These are phyloP conservation scores for Andrena marginata DNA, from an alignment of 2,888 invertebrate species.

Conservation along the genomic window DNA sequence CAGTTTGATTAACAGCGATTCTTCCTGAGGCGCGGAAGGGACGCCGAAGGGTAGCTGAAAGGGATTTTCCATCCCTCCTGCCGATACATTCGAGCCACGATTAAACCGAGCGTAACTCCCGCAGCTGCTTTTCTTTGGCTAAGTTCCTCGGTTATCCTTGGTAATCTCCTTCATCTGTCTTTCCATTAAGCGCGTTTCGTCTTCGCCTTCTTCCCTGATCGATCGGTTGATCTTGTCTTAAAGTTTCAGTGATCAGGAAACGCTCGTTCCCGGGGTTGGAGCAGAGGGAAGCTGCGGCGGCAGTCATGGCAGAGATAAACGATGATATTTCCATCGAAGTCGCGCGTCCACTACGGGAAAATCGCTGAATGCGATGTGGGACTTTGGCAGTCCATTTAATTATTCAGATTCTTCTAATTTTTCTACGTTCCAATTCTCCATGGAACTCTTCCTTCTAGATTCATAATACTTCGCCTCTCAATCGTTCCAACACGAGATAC, in stretches of 20 bases:
- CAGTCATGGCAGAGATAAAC: neutral
- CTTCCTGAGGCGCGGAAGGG: neutral
- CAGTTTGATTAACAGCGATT: constrained; percentile 23
- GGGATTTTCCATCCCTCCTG: constrained; percentile 20
- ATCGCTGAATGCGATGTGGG: too few species aligned
- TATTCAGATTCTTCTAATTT: too few species aligned
- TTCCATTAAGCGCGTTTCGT: constrained; percentile 6
- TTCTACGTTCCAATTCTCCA: too few species aligned
- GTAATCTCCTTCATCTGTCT: constrained; percentile 9
- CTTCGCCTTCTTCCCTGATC: neutral
- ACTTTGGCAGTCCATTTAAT: too few species aligned
- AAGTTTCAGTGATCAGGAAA: constrained; percentile 1
- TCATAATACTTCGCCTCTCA: too few species aligned
- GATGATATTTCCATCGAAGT: neutral
- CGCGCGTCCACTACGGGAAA: neutral
- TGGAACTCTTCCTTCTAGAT: too few species aligned
- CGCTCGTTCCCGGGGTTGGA: neutral
- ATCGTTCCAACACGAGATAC: too few species aligned
- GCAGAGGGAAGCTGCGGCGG: neutral
- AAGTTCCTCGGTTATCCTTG: constrained; percentile 23
- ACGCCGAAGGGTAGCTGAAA: neutral
- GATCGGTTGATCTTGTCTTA: neutral
- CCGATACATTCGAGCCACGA: constrained; percentile 23
- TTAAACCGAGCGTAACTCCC: constrained; percentile 1
- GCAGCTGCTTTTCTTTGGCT: constrained; percentile 10